A percentile compares a stretch with the other conserved stretches of the same genome.
Conservation (phyloP, 2,888 invertebrate genomes). For the Danaus chrysippus region DNA sequence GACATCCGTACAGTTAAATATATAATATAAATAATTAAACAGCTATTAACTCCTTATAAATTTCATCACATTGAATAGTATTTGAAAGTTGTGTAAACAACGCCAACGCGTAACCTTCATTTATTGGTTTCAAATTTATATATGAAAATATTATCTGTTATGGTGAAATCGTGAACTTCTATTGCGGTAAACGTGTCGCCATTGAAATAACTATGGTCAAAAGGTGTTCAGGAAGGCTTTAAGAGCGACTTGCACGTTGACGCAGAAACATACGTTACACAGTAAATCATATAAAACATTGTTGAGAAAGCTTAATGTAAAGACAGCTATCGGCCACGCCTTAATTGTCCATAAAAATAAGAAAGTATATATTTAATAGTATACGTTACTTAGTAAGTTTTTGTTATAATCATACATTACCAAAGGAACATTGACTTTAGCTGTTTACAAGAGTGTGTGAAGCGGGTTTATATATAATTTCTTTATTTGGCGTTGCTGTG, state of each 20-base stretch:
- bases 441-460: background rate
- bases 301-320: too few relatives aligned
- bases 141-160: slow-evolving; percentile 32
- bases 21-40: background rate
- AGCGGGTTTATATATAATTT: slow-evolving; percentile 3
- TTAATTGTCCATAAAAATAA: slow-evolving; percentile 7
- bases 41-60: background rate
- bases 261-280: too few relatives aligned
- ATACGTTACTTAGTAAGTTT: background rate
- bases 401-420: background rate
- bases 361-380: slow-evolving; percentile 1
- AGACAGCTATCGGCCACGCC: slow-evolving; percentile 19
- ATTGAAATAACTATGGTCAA: slow-evolving; percentile 46
- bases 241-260: too few relatives aligned
- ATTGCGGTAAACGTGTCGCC: slow-evolving; percentile 34
- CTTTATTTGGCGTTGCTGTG: background rate
- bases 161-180: slow-evolving; percentile 38
- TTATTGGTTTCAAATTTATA: slow-evolving; percentile 26
- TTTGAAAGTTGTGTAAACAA: slow-evolving; percentile 18
- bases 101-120: slow-evolving; percentile 23
- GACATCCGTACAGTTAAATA: background rate
- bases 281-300: too few relatives aligned
- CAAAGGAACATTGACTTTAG: background rate
- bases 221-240: slow-evolving; percentile 34
- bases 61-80: slow-evolving; percentile 12